Conservation (phyloP, 2,888 invertebrate species). For the Ischnura elegans region DNA sequence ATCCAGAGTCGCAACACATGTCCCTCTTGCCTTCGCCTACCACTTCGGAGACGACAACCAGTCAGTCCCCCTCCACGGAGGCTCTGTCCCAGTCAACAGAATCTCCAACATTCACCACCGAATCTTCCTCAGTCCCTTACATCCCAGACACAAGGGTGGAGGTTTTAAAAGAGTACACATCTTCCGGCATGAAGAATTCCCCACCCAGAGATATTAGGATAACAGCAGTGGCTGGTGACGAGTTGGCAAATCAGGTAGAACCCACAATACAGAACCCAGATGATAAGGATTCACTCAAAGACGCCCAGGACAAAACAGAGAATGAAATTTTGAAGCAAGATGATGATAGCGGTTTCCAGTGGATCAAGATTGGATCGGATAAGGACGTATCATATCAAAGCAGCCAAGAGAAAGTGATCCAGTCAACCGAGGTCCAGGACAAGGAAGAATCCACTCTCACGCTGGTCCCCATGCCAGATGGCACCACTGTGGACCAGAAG, state of each 20-base stretch:
- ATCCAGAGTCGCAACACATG: not conserved
- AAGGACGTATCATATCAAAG: slow-evolving; percentile 36
- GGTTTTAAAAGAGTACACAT: not conserved
- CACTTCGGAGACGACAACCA: not conserved
- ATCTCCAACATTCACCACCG: slow-evolving; percentile 9
- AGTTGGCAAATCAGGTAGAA: slow-evolving; percentile 40
- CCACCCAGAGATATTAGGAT: slow-evolving; percentile 49
- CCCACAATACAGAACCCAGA: not conserved
- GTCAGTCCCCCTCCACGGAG: not conserved
- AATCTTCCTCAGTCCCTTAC: not conserved
- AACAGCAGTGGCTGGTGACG: slow-evolving; percentile 46
- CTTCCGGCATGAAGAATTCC: not conserved
- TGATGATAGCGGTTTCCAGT: slow-evolving; percentile 44
- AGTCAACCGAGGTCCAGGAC: not conserved
- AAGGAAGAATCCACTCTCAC: slow-evolving; percentile 45
- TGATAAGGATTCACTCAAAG: not conserved
- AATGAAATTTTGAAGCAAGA: slow-evolving; percentile 39
- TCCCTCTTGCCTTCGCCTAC: slow-evolving; percentile 30
- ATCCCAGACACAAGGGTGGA: slow-evolving; percentile 46
- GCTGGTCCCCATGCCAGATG: slow-evolving; percentile 47
- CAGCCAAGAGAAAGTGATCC: not conserved
- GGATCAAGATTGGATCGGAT: slow-evolving; percentile 53
- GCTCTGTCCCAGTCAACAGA: not conserved
- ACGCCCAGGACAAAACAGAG: not conserved
- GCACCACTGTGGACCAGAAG: slow-evolving; percentile 70